Percentiles rank a stretch among this genome's conserved stretches.
phyloP scores from a whole-genome alignment of 2,113 vertebrate species.

The Otolemur garnettii region DNA sequence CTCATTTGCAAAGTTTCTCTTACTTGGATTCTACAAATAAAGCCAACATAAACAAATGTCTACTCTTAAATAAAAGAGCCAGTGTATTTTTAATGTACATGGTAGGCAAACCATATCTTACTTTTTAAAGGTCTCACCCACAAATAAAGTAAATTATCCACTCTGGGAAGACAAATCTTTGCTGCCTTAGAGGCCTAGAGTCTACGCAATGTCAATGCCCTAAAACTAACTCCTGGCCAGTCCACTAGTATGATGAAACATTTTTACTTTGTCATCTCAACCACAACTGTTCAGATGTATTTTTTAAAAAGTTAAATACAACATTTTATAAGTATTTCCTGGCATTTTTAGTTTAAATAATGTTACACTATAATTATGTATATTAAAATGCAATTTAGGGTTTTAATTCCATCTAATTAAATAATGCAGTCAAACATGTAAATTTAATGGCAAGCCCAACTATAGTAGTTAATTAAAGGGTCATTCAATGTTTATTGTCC shows the following conservation, averaged over 20 bases:
- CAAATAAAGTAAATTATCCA: neutral
- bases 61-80: slow-evolving; percentile 22
- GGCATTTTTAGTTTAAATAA: slow-evolving; percentile 80
- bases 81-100: slow-evolving; percentile 23
- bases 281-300: slow-evolving; percentile 71
- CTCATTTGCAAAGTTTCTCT: slow-evolving; percentile 52
- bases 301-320: slow-evolving; percentile 71
- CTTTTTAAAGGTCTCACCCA: slow-evolving; percentile 37
- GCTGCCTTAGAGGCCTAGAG: neutral
- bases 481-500: slow-evolving; percentile 78
- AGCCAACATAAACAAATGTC: slow-evolving; percentile 71
- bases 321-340: slow-evolving; percentile 82
- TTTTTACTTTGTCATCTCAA: slow-evolving; percentile 75
- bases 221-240: neutral
- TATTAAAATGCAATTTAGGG: slow-evolving; percentile 80
- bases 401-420: slow-evolving; percentile 80
- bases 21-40: slow-evolving; percentile 66
- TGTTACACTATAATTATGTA: slow-evolving; percentile 76
- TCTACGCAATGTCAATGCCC: neutral
- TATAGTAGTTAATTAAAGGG: slow-evolving; percentile 64
- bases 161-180: slow-evolving; percentile 36
- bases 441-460: slow-evolving; percentile 77
- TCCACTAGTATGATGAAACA: neutral
- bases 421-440: slow-evolving; percentile 79
- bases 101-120: neutral